Evolutionary conservation across 2,797 vertebrate genomes (phyloP).

Genomic region (Lateolabrax maculatus): DNA sequence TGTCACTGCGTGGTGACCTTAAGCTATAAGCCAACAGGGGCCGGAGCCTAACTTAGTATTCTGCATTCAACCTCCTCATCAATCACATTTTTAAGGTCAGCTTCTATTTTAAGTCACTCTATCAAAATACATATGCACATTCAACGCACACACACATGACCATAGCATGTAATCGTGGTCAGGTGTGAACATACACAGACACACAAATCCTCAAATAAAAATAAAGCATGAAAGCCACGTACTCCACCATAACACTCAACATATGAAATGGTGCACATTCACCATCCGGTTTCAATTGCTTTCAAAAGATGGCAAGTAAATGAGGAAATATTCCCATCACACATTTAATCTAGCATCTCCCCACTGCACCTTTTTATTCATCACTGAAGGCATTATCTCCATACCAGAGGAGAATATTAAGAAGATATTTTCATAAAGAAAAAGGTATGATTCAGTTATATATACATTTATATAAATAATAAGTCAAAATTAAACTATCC

Average conservation of each 20-base stretch:
- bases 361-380: neutral
- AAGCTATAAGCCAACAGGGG: conserved; percentile 81
- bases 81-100: conserved; percentile 87
- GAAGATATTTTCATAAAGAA: neutral
- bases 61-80: conserved; percentile 76
- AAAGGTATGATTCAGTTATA: neutral
- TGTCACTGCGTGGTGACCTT: conserved; percentile 82
- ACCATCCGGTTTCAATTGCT: conserved; percentile 32
- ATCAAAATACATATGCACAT: conserved; percentile 67
- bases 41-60: conserved; percentile 77
- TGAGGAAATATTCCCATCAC: conserved; percentile 12
- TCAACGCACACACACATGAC: conserved; percentile 15
- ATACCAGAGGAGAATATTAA: neutral
- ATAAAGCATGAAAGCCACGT: neutral
- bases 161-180: conserved; percentile 8
- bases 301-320: conserved; percentile 6
- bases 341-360: neutral
- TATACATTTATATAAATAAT: too few relatives aligned
- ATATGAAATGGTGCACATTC: neutral
- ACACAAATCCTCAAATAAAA: neutral
- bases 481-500: conserved; percentile 23
- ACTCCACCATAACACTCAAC: neutral
- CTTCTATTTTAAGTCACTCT: conserved; percentile 82
- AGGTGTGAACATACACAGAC: conserved; percentile 23
- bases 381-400: neutral